Evolutionary conservation across 2,888 invertebrate species (phyloP), one percentile per base, ranked within the genome.

Genomic region (Blera fallax): DNA sequence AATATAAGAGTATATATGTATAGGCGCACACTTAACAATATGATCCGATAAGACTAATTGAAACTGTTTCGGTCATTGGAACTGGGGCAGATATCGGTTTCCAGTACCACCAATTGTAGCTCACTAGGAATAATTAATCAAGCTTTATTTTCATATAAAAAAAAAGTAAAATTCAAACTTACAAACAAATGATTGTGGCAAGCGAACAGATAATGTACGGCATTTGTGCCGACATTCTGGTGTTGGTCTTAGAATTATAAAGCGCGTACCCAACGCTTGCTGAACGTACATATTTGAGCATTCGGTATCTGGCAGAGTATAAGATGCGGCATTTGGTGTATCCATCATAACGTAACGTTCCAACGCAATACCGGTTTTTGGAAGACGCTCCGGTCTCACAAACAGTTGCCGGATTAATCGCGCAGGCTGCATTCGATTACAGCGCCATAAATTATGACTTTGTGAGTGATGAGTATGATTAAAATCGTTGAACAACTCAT

Each of bases 71-170:
- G 88, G 94, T 93, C 89, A 93, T 94, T 90, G 93, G 92, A 84
- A 93, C 93, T 58, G 95, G 94, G 87, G 94, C 93, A 90, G 95
- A 95, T 74, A 94, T 92, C 29, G 95, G 95, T 89, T 95, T 93
- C 95, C 95, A 96, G 89, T 95, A 96, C 94, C 95, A 95, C 95
- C 95, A 96, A 91, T 95, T 95, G 90, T 95, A 96, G 93, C 94
- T 95, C 89, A 96, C 95, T 96, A 27, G 37, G 7, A 27, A 16
- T 43, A 24, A 65, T 37, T 37, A 2, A 37, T 37, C 11, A 16
- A 54, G 27, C 62, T 78, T 88, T 11, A 8, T 34, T 18, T 73
- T 11, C 16, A 24, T 56, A 37, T n/a, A 16, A 60, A 11, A 76
- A 16, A 32, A 16, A n/a, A 48, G 50, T 29, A 50, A 4, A 34